Evolutionary conservation across 2,888 invertebrate genomes (phyloP).

Genomic region (Agrochola litura): DNA sequence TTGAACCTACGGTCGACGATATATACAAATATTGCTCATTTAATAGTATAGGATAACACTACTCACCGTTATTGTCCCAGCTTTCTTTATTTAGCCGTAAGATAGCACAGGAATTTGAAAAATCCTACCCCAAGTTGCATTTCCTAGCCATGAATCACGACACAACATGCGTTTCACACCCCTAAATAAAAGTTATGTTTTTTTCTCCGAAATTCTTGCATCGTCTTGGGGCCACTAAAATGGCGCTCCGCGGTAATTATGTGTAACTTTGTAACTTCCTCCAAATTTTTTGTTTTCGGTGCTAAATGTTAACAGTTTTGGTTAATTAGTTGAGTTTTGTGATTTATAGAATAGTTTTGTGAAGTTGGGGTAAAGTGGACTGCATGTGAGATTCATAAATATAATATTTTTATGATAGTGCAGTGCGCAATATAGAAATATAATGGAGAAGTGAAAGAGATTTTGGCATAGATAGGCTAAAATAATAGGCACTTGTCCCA

Average conservation of each 20-base stretch:
- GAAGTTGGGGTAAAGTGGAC: neutral
- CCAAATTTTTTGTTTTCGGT: constrained; percentile 35
- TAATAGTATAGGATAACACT: too few relatives aligned
- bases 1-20: too few relatives aligned
- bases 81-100: neutral
- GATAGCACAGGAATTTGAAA: constrained; percentile 26
- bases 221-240: constrained; percentile 55
- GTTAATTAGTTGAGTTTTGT: constrained; percentile 59
- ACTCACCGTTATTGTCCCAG: too few relatives aligned
- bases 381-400: neutral
- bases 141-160: constrained; percentile 32
- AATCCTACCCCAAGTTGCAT: neutral
- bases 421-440: neutral
- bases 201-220: constrained; percentile 48
- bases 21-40: too few relatives aligned
- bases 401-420: neutral
- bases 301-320: constrained; percentile 44
- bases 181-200: constrained; percentile 6
- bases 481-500: too few relatives aligned
- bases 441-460: neutral
- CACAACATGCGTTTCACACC: constrained; percentile 30
- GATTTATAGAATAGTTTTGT: constrained; percentile 31
- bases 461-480: neutral
- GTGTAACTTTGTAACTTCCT: constrained; percentile 58
- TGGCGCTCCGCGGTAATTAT: constrained; percentile 47